Percentiles rank a stretch among this genome's conserved stretches.
Conservation (phyloP, 2,113 vertebrate species). For the Notarius lentiginosus region DNA sequence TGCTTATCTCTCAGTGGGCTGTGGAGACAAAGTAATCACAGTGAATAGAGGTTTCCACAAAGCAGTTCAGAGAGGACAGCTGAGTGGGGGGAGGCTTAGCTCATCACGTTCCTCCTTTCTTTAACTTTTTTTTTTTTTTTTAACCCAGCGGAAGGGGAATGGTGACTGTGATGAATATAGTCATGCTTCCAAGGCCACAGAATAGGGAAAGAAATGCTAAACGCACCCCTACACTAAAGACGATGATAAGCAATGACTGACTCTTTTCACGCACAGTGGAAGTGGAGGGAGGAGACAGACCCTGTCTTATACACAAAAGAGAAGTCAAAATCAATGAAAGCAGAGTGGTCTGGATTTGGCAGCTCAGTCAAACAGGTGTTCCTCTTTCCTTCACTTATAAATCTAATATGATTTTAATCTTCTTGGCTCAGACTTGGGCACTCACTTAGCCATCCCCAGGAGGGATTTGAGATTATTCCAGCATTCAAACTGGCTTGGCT, state of each 20-base stretch:
- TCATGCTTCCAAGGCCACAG: conserved; percentile 51
- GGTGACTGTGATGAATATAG: conserved; percentile 62
- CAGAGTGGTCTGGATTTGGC: conserved; percentile 48
- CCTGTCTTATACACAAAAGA: conserved; percentile 22
- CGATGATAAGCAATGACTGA: conserved; percentile 19
- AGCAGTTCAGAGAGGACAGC: conserved; percentile 41
- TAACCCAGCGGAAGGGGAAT: conserved; percentile 51
- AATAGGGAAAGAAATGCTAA: conserved; percentile 18
- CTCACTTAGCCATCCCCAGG: conserved; percentile 52
- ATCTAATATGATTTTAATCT: conserved; percentile 69
- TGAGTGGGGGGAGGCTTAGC: conserved; percentile 47
- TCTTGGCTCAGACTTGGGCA: conserved; percentile 57
- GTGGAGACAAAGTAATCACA: conserved; percentile 50
- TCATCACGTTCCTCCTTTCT: conserved; percentile 52
- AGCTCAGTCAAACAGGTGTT: conserved; percentile 50
- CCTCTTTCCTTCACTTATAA: conserved; percentile 53
- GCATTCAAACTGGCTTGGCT: conserved; percentile 40
- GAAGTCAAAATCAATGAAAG: conserved; percentile 32
- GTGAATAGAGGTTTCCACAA: conserved; percentile 47
- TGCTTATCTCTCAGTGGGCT: conserved; percentile 54
- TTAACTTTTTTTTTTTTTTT: conserved; percentile 34
- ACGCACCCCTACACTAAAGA: conserved; percentile 1
- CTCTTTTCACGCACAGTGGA: conserved; percentile 12
- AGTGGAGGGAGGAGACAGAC: background rate
- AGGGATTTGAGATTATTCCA: conserved; percentile 49